Base-by-base conservation (phyloP, 2,888 invertebrate genomes). In the Rhingia rostrata region DNA sequence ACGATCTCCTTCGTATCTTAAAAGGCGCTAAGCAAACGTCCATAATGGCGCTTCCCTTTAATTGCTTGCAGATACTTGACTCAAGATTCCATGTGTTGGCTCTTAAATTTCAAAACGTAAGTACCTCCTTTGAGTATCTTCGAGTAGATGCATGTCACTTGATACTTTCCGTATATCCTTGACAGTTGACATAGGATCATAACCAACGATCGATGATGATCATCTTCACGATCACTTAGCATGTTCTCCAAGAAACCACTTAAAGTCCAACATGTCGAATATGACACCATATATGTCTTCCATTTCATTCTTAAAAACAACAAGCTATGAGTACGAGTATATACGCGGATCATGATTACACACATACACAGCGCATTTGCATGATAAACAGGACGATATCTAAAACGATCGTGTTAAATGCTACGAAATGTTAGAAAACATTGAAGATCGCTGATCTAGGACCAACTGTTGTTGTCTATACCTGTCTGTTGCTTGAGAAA, bases 341-440 rank as follows among this genome's bases (percentile, higher is more conserved):
- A 1, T 22, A 22, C 66, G 53, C 32, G 33, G 63, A 73, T 54
- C 61, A 22, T 22, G 35, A 61, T 7, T n/a, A 32, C 10, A 33
- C 51, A 7, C 4, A 53, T 7, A 49, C 14, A n/a, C 9, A 43
- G 10, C 51, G 4, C 73, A 74, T 66, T 61, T 73, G 66, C 63
- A 35, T 64, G 74, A 63, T 53, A 32, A 35, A 14, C 32, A 10
- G 33, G 14, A 54, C 67, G 60, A 60, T 75, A 79, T 79, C 80
- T 75, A 22, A 70, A 75, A 37, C 74, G 80, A 80, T 84, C 74
- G 80, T 84, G 83, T 84, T 74, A 35, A 43, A 58, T 80, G 84
- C 75, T 84, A 61, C 58, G 7, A 64, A 79, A 83, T 80, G 84
- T 80, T 84, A 61, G 64, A 7, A 64, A 79, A 83, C 83, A 83